Evolutionary conservation across 2,888 invertebrate genomes (phyloP).

Genomic region (Linyphia triangularis): DNA sequence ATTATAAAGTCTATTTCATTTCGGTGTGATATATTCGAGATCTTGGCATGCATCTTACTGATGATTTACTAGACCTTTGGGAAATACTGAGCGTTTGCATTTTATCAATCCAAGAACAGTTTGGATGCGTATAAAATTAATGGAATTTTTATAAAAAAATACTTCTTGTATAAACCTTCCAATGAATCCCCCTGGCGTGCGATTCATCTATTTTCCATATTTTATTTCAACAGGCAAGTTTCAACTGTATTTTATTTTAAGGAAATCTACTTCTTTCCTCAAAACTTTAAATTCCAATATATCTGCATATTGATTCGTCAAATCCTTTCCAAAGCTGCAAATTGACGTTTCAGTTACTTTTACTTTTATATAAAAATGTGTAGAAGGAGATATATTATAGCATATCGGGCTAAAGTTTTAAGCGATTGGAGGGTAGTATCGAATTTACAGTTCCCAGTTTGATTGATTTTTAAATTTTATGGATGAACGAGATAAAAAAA

Average conservation of each 20-base stretch:
- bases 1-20: no score
- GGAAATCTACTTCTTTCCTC: not conserved
- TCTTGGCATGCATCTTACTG: no score
- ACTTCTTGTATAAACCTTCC: not conserved
- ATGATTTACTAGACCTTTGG: not conserved
- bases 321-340: not conserved
- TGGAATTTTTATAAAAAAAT: conserved; percentile 1
- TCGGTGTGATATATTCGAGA: no score
- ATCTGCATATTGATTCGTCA: conserved; percentile 36
- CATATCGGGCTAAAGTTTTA: not conserved
- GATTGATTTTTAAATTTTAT: conserved; percentile 1
- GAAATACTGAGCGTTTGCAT: not conserved
- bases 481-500: no score
- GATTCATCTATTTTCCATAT: conserved; percentile 35
- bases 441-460: not conserved
- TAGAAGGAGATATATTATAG: not conserved
- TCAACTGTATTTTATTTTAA: not conserved
- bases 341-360: conserved; percentile 2
- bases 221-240: not conserved
- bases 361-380: not conserved
- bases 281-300: conserved; percentile 5
- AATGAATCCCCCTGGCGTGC: not conserved
- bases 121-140: conserved; percentile 4
- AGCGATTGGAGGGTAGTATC: not conserved
- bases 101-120: conserved; percentile 6